Evolutionary conservation across 2,797 vertebrate species (phyloP), one percentile per base, ranked within the genome.

Genomic region (Phrynocephalus forsythii): DNA sequence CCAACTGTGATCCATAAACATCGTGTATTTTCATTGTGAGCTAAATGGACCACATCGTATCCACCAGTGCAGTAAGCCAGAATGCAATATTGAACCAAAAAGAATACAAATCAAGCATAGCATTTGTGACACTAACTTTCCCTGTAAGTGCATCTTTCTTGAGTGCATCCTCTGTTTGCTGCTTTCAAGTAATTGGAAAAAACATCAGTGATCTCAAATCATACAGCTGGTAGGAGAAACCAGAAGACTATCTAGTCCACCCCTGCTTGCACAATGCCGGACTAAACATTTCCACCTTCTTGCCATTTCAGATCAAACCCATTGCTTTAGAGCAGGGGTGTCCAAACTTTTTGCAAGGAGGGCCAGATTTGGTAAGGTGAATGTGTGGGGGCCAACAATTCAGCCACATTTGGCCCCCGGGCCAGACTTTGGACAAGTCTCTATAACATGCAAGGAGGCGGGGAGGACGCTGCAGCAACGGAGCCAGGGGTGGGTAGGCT

Each of bases 21-120:
- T 30, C 30, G 73, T 91, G 82, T 92, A 92, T 91, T 94, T 94
- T 91, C 89, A 77, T 72, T 88, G 86, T 60, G 33, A 88, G 81
- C 38, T 84, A 66, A 87, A 82, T 79, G 92, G 83, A 10, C 84
- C 90, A 88, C 86, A 80, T 38, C 2, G 5, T 52, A 88, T 83
- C 33, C 22, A 5, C 3, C 52, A 67, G 78, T 44, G 67, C 82
- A 85, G 68, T 83, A 75, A 91, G 82, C 69, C 1, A 3, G 0
- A 60, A 73, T 0, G 15, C 5, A 30, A 90, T 89, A 80, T 1
- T 4, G 1, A 44, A 15, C 48, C 2, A 90, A 44, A 85, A 90
- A 81, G 80, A 78, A 77, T 82, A 78, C 82, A 90, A 6, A 81
- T 85, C 72, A 68, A 71, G 67, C 84, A 83, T 38, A 2, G 0